These are phyloP conservation scores for Conops quadrifasciatus DNA, from an alignment of 2,888 invertebrate species.

Conservation along the genomic window DNA sequence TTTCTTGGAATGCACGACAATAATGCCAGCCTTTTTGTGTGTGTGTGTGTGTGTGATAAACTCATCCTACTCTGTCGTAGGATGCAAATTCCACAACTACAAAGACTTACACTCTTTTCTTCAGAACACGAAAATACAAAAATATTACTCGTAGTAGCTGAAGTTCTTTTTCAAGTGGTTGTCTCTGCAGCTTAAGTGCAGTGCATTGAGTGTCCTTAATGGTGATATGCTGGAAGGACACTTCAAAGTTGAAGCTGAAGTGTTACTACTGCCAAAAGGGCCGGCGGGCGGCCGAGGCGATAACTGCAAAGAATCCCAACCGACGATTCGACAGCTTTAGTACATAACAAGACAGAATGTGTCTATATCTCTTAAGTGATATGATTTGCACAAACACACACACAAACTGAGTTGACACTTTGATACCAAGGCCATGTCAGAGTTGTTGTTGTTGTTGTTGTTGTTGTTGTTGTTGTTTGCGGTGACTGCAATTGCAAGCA, in stretches of 20 bases:
- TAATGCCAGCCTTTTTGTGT: too few species aligned
- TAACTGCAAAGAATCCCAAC: too few species aligned
- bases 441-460: constrained; percentile 10
- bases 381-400: constrained; percentile 19
- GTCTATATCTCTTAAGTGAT: constrained; percentile 5
- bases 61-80: too few species aligned
- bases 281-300: too few species aligned
- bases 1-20: too few species aligned
- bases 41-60: too few species aligned
- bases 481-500: not conserved
- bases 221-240: not conserved
- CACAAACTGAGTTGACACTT: constrained; percentile 19
- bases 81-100: too few species aligned
- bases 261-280: not conserved
- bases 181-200: not conserved
- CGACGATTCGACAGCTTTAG: too few species aligned
- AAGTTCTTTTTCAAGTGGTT: not conserved
- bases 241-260: not conserved
- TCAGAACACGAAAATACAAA: too few species aligned
- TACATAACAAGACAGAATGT: not conserved
- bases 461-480: constrained; percentile 13
- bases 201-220: constrained; percentile 9
- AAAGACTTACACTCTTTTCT: not conserved
- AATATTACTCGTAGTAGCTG: not conserved
- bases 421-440: not conserved